Percentiles rank a stretch among this genome's conserved stretches.
phyloP scores from a whole-genome alignment of 2,797 vertebrate species.

The Myripristis jacobus region DNA sequence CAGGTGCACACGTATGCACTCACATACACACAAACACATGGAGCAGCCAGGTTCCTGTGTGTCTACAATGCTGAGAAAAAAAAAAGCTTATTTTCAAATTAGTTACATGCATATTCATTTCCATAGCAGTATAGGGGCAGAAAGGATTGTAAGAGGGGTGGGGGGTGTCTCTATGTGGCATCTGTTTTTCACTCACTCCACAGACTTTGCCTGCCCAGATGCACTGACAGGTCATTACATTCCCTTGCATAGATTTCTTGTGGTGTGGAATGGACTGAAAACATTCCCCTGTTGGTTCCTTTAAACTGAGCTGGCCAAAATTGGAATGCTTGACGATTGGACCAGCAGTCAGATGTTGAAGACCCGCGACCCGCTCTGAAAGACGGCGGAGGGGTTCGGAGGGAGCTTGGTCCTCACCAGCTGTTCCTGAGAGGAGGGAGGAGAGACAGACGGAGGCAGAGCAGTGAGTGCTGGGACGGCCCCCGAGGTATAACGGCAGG shows the following conservation, averaged over 20 bases:
- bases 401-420: constrained; percentile 89
- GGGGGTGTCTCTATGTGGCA: constrained; percentile 2
- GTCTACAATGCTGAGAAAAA: constrained; percentile 42
- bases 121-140: constrained; percentile 51
- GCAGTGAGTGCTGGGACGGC: neutral
- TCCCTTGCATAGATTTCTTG: constrained; percentile 85
- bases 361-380: constrained; percentile 90
- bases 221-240: constrained; percentile 41
- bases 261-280: constrained; percentile 70
- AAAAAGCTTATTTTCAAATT: constrained; percentile 56
- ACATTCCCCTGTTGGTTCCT: constrained; percentile 50
- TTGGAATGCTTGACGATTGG: constrained; percentile 39
- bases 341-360: constrained; percentile 87
- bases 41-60: constrained; percentile 64
- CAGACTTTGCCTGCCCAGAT: constrained; percentile 23
- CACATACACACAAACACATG: constrained; percentile 32
- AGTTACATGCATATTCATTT: constrained; percentile 79
- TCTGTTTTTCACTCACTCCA: constrained; percentile 32
- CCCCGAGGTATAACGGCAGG: neutral
- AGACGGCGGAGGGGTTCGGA: constrained; percentile 93
- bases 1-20: constrained; percentile 37
- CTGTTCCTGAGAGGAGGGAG: constrained; percentile 82
- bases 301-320: constrained; percentile 31
- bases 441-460: neutral
- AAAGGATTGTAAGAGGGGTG: constrained; percentile 27